These are phyloP conservation scores for Spinibarbus caldwelli DNA, from an alignment of 2,797 vertebrate species.

Conservation along the genomic window DNA sequence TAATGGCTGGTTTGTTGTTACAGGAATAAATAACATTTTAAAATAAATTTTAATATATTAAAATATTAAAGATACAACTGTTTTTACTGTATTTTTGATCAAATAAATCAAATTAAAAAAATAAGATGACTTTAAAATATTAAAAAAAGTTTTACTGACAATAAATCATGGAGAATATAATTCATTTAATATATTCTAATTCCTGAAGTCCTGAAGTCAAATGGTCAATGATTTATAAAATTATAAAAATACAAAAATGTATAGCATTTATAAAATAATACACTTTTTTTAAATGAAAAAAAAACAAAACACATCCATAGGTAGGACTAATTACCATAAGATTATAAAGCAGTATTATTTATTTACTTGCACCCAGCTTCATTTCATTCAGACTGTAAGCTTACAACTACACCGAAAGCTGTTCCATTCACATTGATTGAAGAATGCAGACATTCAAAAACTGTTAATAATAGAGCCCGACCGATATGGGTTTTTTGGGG, in stretches of 20 bases:
- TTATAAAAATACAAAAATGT: neutral
- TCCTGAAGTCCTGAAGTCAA: neutral
- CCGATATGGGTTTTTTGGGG: no score
- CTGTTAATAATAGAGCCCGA: no score
- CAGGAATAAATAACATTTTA: neutral
- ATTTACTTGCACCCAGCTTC: neutral
- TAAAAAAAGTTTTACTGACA: no score
- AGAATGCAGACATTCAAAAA: neutral
- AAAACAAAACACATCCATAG: neutral
- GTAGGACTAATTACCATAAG: neutral
- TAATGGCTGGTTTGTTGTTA: neutral
- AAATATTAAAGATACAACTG: neutral
- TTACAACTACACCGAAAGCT: neutral
- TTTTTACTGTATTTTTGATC: neutral
- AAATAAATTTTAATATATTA: no score
- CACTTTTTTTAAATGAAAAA: no score
- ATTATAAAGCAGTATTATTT: neutral
- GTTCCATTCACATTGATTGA: neutral
- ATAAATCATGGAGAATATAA: neutral
- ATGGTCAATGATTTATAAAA: neutral
- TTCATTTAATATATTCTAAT: neutral
- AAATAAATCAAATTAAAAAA: no score
- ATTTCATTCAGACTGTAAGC: neutral
- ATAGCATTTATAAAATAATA: neutral
- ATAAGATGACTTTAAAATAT: no score